Base-by-base conservation (phyloP, 2,797 vertebrate genomes). In the Eulemur albifrons region DNA sequence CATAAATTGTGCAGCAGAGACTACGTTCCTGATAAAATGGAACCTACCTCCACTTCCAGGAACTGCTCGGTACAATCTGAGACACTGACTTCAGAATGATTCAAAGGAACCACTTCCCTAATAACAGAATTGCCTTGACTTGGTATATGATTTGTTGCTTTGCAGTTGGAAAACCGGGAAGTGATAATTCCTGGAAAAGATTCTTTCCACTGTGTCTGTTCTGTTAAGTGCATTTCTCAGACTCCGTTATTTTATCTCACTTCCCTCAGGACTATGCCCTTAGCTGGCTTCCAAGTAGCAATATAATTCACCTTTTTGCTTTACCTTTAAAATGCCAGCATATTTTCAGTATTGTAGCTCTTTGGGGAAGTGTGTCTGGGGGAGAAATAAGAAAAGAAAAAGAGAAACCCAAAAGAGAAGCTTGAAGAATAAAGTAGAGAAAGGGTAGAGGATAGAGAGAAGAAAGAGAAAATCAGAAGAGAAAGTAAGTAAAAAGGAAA, bases 211-310 rank as follows among this genome's bases (percentile, higher is more conserved):
- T 54, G 43, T 79, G 50, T 86, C 91, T 95, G 80, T 72, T 95
- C 90, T 67, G 86, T 79, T 88, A 92, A 97, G 83, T 97, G 91
- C 84, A 88, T 88, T 95, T 97, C 97, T 96, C 93, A 88, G 84
- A 85, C 87, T 93, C 90, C 20, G 50, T 82, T 50, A 65, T 96
- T 96, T 95, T 81, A 95, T 96, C 92, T 92, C 89, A 85, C 65
- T 84, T 97, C 98, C 95, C 97, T 98, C 93, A 97, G 96, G 94
- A 98, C 84, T 97, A 92, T 93, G 80, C 95, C 59, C 93, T 97
- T 89, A 91, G 95, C 65, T 76, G 95, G 95, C 95, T 97, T 98
- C 94, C 95, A 97, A 98, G 93, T 40, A 97, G 48, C 88, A 84
- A 80, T 91, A 91, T 90, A 96, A 97, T 81, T 96, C 50, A 4